Evolutionary conservation across 2,888 invertebrate species (phyloP).

Genomic region (Ectropis crepuscularia): DNA sequence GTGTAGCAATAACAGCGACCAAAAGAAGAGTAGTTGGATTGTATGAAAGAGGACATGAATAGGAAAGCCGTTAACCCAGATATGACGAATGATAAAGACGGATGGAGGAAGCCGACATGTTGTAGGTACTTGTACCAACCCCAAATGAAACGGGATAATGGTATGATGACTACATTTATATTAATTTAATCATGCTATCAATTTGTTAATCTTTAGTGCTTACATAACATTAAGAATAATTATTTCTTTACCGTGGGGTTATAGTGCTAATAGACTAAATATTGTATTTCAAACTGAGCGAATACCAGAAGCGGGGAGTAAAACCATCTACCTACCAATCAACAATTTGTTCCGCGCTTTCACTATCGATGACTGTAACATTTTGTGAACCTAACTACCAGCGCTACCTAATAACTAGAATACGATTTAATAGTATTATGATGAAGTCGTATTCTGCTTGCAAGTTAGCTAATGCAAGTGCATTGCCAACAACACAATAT

Average conservation of each 20-base stretch:
- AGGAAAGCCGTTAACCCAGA: too few species aligned
- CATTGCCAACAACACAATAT: constrained; percentile 37
- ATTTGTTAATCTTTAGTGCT: background rate
- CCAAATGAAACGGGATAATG: too few species aligned
- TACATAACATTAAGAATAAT: background rate
- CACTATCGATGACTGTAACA: constrained; percentile 9
- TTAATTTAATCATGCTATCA: too few species aligned
- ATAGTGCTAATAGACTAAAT: constrained; percentile 1
- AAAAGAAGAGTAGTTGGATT: too few species aligned
- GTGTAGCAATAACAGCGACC: too few species aligned
- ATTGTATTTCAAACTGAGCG: constrained; percentile 6
- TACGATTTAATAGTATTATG: background rate
- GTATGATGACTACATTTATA: too few species aligned
- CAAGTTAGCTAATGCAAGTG: constrained; percentile 16
- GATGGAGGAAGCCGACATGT: too few species aligned
- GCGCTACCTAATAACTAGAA: background rate
- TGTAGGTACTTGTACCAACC: too few species aligned
- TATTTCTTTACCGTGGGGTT: background rate
- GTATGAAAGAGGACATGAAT: too few species aligned
- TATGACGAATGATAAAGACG: too few species aligned
- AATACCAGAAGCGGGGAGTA: constrained; percentile 18
- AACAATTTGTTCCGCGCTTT: constrained; percentile 31
- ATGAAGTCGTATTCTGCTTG: constrained; percentile 13
- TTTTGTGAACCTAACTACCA: constrained; percentile 6
- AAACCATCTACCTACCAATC: constrained; percentile 36